Base-by-base conservation (phyloP, 2,888 invertebrate species). In the Dimorphilus gyrociliatus region DNA sequence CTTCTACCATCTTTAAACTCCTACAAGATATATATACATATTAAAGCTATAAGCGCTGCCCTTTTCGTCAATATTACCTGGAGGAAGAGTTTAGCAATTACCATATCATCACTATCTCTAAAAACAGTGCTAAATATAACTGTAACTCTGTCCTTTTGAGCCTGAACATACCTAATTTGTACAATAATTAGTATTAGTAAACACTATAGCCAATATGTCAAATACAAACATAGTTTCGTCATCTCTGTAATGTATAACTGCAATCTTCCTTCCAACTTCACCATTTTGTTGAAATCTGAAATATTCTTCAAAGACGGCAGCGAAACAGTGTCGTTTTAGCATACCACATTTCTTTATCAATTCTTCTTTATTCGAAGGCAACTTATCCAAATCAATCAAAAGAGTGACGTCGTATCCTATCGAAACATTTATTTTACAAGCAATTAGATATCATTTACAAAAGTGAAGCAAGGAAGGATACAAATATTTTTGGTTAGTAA, bases 231-330 rank as follows among this genome's bases (percentile, higher is more conserved):
- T 73, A 31, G 94, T 94, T 69, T 97, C 97, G 70, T 97, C 90
- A 63, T 86, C 88, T 51, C 97, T 73, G 65, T 94, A 97, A 66
- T 94, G 84, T 62, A 99, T 92, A 43, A 97, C 88, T 35, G 97
- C 97, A 48, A 85, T 72, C 64, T 85, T 81, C 51, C 85, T 81
- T 17, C 80, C 78, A 50, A 81, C 78, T 53, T 81, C 78, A 1
- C 85, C 90, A 47, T 78, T 74, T 61, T 88, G 86, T 69, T 97
- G 92, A 65, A 84, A 84, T 61, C 90, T 80, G 67, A 97, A 97
- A 70, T 97, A 99, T 60, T 94, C 92, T 79, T 97, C 92, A 67
- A 97, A 99, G 37, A 97, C 92, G 12, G 92, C 90, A 26, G 94
- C 94, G 67, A 97, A 97, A 67, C 97, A 97, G 68, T 99, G 86